Base-by-base conservation (phyloP, 2,113 vertebrate genomes). In the Amazona vittata region DNA sequence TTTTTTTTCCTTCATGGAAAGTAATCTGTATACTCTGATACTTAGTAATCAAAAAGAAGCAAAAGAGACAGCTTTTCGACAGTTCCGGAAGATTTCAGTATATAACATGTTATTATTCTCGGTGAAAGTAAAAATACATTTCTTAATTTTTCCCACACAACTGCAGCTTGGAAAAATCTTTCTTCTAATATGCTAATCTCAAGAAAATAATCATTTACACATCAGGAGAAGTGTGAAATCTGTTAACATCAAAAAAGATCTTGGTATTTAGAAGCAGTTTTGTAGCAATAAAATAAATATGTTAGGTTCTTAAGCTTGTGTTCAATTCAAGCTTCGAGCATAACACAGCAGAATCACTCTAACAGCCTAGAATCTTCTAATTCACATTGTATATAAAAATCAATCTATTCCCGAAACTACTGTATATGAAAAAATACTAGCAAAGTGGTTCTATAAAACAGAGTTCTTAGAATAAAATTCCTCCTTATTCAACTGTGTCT, bases 271-370 rank as follows among this genome's bases (percentile, higher is more conserved):
- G 37, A 96, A 89, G 86, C 55, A 35, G 55, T 89, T 96, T 90
- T 89, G 77, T 74, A 89, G 91, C 47, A 84, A 82, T 91, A 81
- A 86, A 96, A 97, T 93, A 97, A 97, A 95, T 95, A 96, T 11
- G 47, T 83, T 96, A 95, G 43, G 21, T 82, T 95, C 52, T 81
- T 92, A 95, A 85, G 65, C 47, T 78, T 94, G 80, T 60, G 80
- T 89, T 91, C 81, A 82, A n/a, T 78, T 95, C 93, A 95, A 87
- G 86, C 78, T 91, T 93, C 77, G 85, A 96, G 64, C 77, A 39
- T 49, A 84, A 78, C 80, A 84, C 63, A 74, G 70, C 65, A 89
- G 74, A 89, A 94, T 84, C 87, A 63, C 77, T 91, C 73, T 59
- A 91, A 96, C 16, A 91, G 28, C 43, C 81, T 91, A 81, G 17